Base-by-base conservation (phyloP, 1,140 invertebrate species). In the Apis florea region DNA sequence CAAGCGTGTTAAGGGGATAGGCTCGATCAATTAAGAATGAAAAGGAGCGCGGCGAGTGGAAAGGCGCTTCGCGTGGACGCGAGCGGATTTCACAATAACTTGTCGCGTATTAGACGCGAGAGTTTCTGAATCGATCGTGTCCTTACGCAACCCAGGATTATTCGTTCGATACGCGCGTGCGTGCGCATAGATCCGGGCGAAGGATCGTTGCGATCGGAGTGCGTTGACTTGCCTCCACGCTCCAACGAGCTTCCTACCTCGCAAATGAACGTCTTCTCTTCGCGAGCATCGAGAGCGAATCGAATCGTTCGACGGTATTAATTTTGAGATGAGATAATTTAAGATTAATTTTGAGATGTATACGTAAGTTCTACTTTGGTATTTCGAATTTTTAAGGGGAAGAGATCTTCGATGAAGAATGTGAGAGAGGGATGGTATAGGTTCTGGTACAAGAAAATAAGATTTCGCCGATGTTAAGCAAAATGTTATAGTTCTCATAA, bases 161-260 rank as follows among this genome's bases (percentile, higher is more conserved):
- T 82, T 17, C 63, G 73, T 82, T 77, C 13, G 72, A 47, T 69
- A 54, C 73, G 49, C 53, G 40, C 56, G 49, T 26, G 15, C 53
- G 40, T 10, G 53, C 12, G 49, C 79, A 61, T 19, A 59, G 72
- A 76, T 76, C 56, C 66, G 40, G 72, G 2, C 56, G 1, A 12
- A 26, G 24, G 13, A 26, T 53, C 5, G 63, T 63, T 47, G 66
- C 74, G 76, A 83, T 72, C 81, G 47, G 67, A 79, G 75, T 83
- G 67, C 82, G 78, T 85, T 83, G 82, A 85, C 84, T 83, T 70
- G 53, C 83, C 85, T 81, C 81, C 72, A 83, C 80, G 85, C 80
- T 81, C 69, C 15, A 74, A 26, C 80, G 79, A 76, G 67, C 68
- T 56, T 74, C 77, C 53, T 12, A 31, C 40, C 72, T 80, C 71